Evolutionary conservation across 2,113 vertebrate species (phyloP).

Genomic region (Centrocercus urophasianus): DNA sequence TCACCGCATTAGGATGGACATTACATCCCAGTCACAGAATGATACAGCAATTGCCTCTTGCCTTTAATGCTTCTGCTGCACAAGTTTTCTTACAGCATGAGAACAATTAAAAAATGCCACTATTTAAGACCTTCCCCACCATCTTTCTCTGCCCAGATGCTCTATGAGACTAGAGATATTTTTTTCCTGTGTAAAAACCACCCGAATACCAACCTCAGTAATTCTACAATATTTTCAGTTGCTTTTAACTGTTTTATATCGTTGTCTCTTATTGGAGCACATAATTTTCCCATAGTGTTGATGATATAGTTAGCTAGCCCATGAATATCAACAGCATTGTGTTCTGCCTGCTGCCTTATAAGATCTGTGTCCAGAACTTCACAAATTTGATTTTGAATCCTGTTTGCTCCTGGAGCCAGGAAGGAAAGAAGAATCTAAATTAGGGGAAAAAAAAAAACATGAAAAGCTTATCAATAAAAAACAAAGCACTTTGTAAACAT

Average conservation of each 20-base stretch:
- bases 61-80: background rate
- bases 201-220: conserved; percentile 79
- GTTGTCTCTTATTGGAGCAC: conserved; percentile 87
- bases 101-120: background rate
- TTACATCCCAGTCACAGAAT: background rate
- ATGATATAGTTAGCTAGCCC: conserved; percentile 90
- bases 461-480: background rate
- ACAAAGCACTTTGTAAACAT: background rate
- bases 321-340: conserved; percentile 88
- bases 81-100: background rate
- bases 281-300: conserved; percentile 91
- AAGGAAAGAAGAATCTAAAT: conserved; percentile 90
- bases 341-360: conserved; percentile 91
- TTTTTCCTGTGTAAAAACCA: background rate
- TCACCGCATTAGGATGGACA: background rate
- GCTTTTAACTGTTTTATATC: conserved; percentile 88
- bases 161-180: background rate
- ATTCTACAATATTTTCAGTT: conserved; percentile 81
- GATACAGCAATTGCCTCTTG: background rate
- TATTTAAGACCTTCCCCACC: background rate
- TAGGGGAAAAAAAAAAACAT: background rate
- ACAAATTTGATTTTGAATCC: conserved; percentile 90
- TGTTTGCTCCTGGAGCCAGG: conserved; percentile 89
- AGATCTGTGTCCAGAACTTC: conserved; percentile 92
- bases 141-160: background rate